Conservation (phyloP, 2,113 vertebrate genomes). For the Boulengeromyrus knoepffleri region DNA sequence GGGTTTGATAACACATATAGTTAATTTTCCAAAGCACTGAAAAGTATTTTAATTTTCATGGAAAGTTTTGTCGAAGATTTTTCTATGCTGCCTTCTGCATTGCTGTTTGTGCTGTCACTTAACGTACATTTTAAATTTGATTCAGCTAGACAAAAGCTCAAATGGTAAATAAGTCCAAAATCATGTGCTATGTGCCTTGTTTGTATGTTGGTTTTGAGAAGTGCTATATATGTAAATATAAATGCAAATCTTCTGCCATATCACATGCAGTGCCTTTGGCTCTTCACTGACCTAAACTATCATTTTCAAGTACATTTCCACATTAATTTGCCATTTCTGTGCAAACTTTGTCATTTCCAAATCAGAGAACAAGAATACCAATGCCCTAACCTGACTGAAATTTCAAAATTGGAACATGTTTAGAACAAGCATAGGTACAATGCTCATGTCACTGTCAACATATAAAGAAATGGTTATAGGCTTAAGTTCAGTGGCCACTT, state of each 20-base stretch:
- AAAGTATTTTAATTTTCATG: background rate
- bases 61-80: background rate
- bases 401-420: background rate
- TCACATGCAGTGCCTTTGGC: background rate
- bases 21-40: background rate
- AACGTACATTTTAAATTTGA: background rate
- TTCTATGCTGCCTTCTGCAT: background rate
- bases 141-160: background rate
- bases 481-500: conserved; percentile 40
- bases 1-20: background rate
- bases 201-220: background rate
- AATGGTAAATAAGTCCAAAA: background rate
- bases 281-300: background rate
- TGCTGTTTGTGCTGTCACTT: background rate
- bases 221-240: background rate
- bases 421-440: background rate
- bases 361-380: background rate
- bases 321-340: background rate
- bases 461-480: background rate
- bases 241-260: background rate
- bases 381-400: conserved; percentile 9
- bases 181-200: background rate
- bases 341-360: background rate
- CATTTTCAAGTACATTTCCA: background rate
- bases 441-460: background rate